phyloP scores from a whole-genome alignment of 2,888 invertebrate genomes.

The Prosopocoilus inquinatus region DNA sequence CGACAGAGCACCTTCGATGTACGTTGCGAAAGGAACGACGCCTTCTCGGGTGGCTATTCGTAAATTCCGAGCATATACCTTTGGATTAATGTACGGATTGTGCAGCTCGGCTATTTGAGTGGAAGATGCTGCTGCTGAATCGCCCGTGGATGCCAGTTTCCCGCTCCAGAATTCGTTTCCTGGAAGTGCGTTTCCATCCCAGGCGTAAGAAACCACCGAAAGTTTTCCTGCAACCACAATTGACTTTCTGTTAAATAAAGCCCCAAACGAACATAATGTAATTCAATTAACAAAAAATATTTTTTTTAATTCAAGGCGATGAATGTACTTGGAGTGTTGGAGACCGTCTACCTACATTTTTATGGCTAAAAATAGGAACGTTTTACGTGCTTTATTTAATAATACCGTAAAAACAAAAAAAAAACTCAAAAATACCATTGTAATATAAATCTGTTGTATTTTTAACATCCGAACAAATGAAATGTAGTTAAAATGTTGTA shows the following conservation, averaged over 20 bases:
- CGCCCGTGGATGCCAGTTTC: constrained; percentile 57
- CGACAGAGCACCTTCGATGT: constrained; percentile 9
- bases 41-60: constrained; percentile 51
- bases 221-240: constrained; percentile 42
- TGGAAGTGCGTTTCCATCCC: constrained; percentile 72
- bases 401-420: too few species aligned
- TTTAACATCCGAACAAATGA: too few species aligned
- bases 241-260: neutral
- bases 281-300: too few species aligned
- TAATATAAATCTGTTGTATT: too few species aligned
- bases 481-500: too few species aligned
- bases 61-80: constrained; percentile 54
- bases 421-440: too few species aligned
- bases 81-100: constrained; percentile 58
- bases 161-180: constrained; percentile 72
- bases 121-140: constrained; percentile 63
- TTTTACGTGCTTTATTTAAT: too few species aligned
- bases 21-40: constrained; percentile 28
- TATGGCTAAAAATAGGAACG: too few species aligned
- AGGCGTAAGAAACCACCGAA: constrained; percentile 67
- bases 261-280: too few species aligned
- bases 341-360: too few species aligned
- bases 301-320: too few species aligned
- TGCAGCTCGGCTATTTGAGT: constrained; percentile 62
- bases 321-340: too few species aligned